These are phyloP conservation scores for Ectobius pallidus DNA, from an alignment of 2,888 invertebrate genomes.

Conservation along the genomic window DNA sequence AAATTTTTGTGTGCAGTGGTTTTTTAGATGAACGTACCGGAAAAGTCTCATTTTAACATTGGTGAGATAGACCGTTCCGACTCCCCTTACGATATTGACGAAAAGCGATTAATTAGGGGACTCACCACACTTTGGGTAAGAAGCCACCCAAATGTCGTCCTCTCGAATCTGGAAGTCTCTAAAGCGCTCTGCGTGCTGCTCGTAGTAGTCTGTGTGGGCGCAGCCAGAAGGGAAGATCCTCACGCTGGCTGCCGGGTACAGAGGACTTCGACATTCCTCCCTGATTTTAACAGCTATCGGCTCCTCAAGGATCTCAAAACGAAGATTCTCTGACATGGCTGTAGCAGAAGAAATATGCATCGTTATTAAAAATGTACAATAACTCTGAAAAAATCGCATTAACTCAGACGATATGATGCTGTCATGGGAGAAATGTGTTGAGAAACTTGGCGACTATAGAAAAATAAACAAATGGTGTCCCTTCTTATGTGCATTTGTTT, in stretches of 20 bases:
- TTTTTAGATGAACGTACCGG: neutral
- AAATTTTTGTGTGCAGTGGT: no score
- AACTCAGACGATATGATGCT: no score
- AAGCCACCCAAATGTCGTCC: constrained; percentile 53
- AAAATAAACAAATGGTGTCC: no score
- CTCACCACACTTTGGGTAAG: constrained; percentile 54
- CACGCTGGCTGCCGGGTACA: constrained; percentile 34
- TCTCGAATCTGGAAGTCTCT: constrained; percentile 50
- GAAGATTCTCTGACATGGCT: neutral
- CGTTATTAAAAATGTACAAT: no score
- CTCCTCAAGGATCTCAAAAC: constrained; percentile 33
- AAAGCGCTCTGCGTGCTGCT: constrained; percentile 47
- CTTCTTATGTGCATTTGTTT: no score
- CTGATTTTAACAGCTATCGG: constrained; percentile 24
- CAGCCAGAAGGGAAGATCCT: constrained; percentile 44
- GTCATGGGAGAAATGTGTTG: no score
- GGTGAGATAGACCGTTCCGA: no score
- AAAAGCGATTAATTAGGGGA: no score
- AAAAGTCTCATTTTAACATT: neutral
- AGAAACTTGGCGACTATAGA: no score
- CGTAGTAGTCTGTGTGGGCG: constrained; percentile 47
- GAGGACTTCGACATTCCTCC: constrained; percentile 26
- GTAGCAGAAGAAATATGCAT: no score
- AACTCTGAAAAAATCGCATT: no score
- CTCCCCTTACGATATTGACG: no score